A percentile compares a stretch with the other conserved stretches of the same genome.
Conservation (phyloP, 2,797 vertebrate genomes). For the Cynopterus sphinx region DNA sequence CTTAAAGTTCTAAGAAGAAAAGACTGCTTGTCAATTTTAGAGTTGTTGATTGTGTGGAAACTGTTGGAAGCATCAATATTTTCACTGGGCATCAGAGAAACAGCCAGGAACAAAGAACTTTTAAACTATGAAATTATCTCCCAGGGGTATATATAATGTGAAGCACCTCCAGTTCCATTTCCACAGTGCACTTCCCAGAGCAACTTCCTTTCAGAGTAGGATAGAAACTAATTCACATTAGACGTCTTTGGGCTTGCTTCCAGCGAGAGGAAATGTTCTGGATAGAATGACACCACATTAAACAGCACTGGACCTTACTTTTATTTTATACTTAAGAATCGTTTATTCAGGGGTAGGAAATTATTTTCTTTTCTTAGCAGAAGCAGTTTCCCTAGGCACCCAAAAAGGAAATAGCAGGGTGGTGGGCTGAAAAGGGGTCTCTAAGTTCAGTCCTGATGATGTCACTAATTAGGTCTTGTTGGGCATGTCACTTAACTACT, state of each 20-base stretch:
- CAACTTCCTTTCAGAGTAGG: background rate
- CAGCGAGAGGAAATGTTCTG: background rate
- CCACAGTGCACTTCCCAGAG: background rate
- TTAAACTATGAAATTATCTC: slow-evolving; percentile 17
- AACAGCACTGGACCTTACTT: background rate
- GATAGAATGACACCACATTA: background rate
- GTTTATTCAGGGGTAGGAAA: background rate
- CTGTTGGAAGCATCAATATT: background rate
- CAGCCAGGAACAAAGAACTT: background rate
- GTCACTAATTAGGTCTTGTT: background rate
- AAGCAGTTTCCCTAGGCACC: background rate
- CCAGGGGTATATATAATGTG: background rate
- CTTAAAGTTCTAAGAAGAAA: background rate
- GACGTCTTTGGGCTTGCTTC: background rate
- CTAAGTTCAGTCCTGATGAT: background rate
- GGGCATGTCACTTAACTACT: background rate
- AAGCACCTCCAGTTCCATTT: background rate
- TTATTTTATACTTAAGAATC: background rate
- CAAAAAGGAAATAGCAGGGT: background rate
- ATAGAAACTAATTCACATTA: background rate
- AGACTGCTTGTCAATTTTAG: background rate
- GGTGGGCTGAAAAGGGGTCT: background rate
- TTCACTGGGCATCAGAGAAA: background rate
- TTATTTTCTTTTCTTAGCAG: background rate
- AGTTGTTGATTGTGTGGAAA: background rate